A percentile compares a stretch with the other conserved stretches of the same genome.
These are phyloP conservation scores for Napeogenes sylphis DNA, from an alignment of 2,888 invertebrate species.

Conservation along the genomic window DNA sequence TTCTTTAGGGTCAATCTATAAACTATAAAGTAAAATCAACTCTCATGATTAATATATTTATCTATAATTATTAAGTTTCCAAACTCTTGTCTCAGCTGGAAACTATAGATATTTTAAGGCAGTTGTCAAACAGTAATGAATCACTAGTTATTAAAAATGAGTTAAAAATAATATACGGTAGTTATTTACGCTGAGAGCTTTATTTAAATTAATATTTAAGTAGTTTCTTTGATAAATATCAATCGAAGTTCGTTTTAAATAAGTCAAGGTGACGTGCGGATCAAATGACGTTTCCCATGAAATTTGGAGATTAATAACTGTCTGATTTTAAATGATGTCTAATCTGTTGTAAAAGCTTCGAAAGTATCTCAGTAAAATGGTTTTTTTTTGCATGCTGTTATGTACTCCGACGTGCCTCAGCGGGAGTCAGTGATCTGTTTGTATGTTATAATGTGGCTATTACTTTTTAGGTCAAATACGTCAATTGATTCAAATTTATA, in stretches of 20 bases:
- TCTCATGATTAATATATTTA: too few species aligned
- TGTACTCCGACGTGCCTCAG: conserved; percentile 35
- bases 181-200: too few species aligned
- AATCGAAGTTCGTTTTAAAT: too few species aligned
- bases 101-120: background rate
- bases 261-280: conserved; percentile 19
- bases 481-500: background rate
- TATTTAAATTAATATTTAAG: too few species aligned
- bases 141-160: too few species aligned
- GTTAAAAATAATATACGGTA: too few species aligned
- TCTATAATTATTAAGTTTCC: too few species aligned
- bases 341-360: background rate
- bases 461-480: conserved; percentile 2
- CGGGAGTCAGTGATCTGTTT: conserved; percentile 44
- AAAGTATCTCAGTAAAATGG: conserved; percentile 3
- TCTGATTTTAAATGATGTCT: conserved; percentile 12
- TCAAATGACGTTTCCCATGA: conserved; percentile 24
- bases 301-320: conserved; percentile 19
- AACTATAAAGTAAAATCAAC: too few species aligned
- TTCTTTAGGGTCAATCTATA: too few species aligned
- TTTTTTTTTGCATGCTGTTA: conserved; percentile 4
- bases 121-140: conserved; percentile 1
- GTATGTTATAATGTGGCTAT: conserved; percentile 15
- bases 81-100: too few species aligned
- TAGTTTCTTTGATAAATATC: too few species aligned